These are phyloP conservation scores for Nothoprocta pentlandii DNA, from an alignment of 2,113 vertebrate genomes.

Conservation along the genomic window DNA sequence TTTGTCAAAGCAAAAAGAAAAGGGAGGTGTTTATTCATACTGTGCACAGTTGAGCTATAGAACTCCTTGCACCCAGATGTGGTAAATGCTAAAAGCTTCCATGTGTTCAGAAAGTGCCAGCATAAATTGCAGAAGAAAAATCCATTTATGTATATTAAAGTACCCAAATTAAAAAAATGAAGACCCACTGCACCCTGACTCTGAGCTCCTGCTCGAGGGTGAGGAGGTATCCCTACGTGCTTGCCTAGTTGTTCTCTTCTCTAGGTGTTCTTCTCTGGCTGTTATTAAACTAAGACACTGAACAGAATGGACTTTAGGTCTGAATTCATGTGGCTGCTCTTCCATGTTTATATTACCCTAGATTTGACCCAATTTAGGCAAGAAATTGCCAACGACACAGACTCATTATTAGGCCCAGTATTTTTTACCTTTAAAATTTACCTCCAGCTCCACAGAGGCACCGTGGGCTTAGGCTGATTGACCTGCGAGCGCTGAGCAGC, in stretches of 20 bases:
- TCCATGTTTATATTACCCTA: background rate
- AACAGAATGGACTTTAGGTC: background rate
- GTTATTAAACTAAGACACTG: background rate
- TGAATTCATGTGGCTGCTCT: background rate
- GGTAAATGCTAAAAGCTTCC: background rate
- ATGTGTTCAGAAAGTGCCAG: background rate
- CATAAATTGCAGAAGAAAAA: background rate
- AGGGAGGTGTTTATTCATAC: background rate
- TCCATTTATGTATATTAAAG: background rate
- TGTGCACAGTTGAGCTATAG: background rate
- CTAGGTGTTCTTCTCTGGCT: background rate
- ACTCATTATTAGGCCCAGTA: background rate
- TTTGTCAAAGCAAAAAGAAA: background rate
- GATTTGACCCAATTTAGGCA: background rate
- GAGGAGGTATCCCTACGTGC: background rate
- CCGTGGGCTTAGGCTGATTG: background rate
- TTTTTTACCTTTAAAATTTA: background rate
- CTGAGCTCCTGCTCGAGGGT: background rate
- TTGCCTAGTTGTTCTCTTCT: background rate
- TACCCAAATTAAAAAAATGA: background rate
- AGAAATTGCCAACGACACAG: background rate
- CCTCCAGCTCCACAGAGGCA: background rate
- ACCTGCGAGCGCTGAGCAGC: background rate
- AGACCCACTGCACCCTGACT: background rate
- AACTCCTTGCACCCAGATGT: background rate